Conservation (phyloP, 2,888 invertebrate genomes). For the Mythimna lalbum region DNA sequence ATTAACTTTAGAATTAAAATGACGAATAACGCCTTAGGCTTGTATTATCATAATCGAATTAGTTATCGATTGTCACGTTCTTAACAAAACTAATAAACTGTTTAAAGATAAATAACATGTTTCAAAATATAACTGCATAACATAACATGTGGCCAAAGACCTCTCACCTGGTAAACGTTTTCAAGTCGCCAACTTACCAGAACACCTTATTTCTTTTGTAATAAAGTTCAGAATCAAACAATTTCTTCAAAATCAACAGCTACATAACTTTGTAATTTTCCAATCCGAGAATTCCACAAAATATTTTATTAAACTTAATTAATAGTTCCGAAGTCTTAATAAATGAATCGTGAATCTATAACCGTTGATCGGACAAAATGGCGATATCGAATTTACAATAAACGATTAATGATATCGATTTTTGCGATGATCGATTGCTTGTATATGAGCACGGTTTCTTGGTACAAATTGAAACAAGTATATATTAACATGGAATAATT, state of each 20-base stretch:
- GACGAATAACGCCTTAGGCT: conserved; percentile 55
- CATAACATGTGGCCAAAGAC: conserved; percentile 67
- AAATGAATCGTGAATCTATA: conserved; percentile 54
- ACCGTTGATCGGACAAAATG: conserved; percentile 37
- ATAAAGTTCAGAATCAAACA: conserved; percentile 53
- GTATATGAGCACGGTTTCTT: conserved; percentile 18
- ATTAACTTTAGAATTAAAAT: conserved; percentile 57
- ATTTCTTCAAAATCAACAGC: not conserved
- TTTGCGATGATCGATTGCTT: conserved; percentile 47
- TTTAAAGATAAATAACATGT: conserved; percentile 73
- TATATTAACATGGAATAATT: not conserved
- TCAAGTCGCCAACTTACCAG: not conserved
- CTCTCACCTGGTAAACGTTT: conserved; percentile 53
- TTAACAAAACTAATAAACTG: conserved; percentile 68
- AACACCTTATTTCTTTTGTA: conserved; percentile 7
- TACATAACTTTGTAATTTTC: conserved; percentile 58
- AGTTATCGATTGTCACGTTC: conserved; percentile 70
- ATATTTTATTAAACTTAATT: conserved; percentile 72
- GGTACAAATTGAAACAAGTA: conserved; percentile 33
- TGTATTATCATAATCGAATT: conserved; percentile 72
- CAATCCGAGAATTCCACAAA: conserved; percentile 69
- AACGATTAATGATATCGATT: conserved; percentile 53
- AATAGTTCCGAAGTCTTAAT: conserved; percentile 72
- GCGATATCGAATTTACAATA: conserved; percentile 23
- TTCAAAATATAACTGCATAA: conserved; percentile 70